Evolutionary conservation across 2,113 vertebrate genomes (phyloP), one percentile per base, ranked within the genome.

Genomic region (Kryptolebias marmoratus): DNA sequence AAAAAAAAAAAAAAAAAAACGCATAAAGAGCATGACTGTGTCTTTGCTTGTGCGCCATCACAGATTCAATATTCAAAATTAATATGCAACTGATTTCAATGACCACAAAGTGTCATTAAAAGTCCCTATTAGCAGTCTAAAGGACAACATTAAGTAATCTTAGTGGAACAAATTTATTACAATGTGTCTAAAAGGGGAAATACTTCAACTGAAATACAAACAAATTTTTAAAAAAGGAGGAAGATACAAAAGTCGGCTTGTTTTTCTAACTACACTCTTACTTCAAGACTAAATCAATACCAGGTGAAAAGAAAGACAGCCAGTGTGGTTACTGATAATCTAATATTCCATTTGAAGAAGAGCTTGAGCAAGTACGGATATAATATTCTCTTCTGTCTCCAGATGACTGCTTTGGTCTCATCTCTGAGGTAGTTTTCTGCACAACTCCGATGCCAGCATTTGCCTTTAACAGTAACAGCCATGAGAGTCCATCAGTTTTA

Each of bases 281-380:
- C 13, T 56, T 68, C 14, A 16, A 52, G 49, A 53, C n/a, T 61
- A 18, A 80, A 61, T 71, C 48, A 63, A 70, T 4, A 3, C 64
- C 39, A 66, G 71, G 47, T 68, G 44, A 75, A 57, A 45, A 60
- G 12, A 60, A 58, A 44, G 44, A 27, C 5, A 39, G 27, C 52
- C 73, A 65, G 52, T 48, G 44, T 11, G 1, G 71, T 68, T 77
- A 74, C 72, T 63, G 36, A 69, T 64, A 32, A 59, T 84, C 58
- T 77, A 75, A 70, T 75, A 80, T 87, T 89, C 79, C 55, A 76
- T 88, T 88, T 81, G 64, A 88, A 80, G 64, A 69, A 55, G 32
- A 71, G 65, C 54, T 15, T 2, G n/a, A 56, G 66, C 60, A 49
- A 69, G 57, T 53, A 30, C 14, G 36, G 55, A 71, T 71, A 64